phyloP scores from a whole-genome alignment of 2,797 vertebrate species.

The Sparus aurata region DNA sequence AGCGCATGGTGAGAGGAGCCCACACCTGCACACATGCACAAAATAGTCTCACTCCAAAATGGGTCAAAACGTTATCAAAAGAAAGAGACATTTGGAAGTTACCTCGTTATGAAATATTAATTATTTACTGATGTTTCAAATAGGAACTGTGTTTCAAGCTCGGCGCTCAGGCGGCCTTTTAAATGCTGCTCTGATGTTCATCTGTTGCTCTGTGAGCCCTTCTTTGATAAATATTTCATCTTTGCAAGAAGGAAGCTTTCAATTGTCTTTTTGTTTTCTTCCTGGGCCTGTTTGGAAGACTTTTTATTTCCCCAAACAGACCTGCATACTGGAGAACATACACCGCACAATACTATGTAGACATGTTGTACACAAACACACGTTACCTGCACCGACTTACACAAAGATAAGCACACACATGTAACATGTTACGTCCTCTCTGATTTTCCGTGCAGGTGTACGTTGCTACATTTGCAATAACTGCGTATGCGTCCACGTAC shows the following conservation, averaged over 20 bases:
- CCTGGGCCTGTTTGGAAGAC: neutral
- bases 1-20: slow-evolving; percentile 91
- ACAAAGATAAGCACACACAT: neutral
- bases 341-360: neutral
- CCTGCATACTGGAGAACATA: neutral
- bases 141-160: neutral
- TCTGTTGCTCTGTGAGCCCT: neutral
- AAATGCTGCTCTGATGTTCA: slow-evolving; percentile 6
- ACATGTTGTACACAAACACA: neutral
- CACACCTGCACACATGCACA: neutral
- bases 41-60: neutral
- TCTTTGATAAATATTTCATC: slow-evolving; percentile 17
- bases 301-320: neutral
- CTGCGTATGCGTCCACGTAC: slow-evolving; percentile 92
- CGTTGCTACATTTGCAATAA: slow-evolving; percentile 93
- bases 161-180: slow-evolving; percentile 2
- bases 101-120: neutral
- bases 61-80: no score
- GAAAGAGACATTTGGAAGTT: neutral
- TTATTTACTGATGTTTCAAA: neutral
- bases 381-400: neutral
- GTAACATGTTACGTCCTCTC: neutral
- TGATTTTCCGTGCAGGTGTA: slow-evolving; percentile 87
- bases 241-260: neutral
- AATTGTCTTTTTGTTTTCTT: neutral